Evolutionary conservation across 2,113 vertebrate genomes (phyloP), one percentile per base, ranked within the genome.

Genomic region (Collichthys lucidus): DNA sequence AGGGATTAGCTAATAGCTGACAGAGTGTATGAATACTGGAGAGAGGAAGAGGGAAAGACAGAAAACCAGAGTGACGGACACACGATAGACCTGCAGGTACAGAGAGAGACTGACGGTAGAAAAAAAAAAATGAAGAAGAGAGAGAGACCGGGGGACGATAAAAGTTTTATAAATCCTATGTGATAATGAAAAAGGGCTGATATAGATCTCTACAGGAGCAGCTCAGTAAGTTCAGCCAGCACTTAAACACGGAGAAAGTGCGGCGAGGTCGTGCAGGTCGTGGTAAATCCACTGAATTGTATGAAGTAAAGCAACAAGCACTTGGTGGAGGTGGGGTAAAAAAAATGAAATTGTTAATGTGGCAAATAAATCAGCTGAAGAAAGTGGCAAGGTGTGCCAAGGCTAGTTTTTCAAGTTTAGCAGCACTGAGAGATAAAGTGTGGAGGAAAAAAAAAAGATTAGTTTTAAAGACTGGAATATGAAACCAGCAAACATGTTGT

Each of bases 1-100:
- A 91, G 90, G 94, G 95, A 95, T 95, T 95, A 95, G 91, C 91
- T 94, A 93, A 94, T 93, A 92, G 91, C 90, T 89, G 92, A 92
- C 92, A 88, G 88, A 88, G 83, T 80, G 65, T 83, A 88, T 86
- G 81, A 90, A 85, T 70, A 66, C 24, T 70, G 46, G 74, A 80
- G 68, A 76, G 77, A 76, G 67, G 42, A 29, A 73, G 76, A 65
- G 63, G 61, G 82, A 76, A 52, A 80, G 68, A 87, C 62, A 79
- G 66, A 79, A 15, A 29, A 52, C 46, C 7, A 64, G n/a, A 84
- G 87, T 82, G 86, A 88, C 35, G 44, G 75, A 84, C 83, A 81
- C 9, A 53, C 9, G 11, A 73, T 14, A 24, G 31, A 74, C 20
- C 46, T 3, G 26, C n/a, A 82, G 71, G 68, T 65, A 66, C 19